Evolutionary conservation across 2,113 vertebrate genomes (phyloP).

Genomic region (Paedocypris sp.): DNA sequence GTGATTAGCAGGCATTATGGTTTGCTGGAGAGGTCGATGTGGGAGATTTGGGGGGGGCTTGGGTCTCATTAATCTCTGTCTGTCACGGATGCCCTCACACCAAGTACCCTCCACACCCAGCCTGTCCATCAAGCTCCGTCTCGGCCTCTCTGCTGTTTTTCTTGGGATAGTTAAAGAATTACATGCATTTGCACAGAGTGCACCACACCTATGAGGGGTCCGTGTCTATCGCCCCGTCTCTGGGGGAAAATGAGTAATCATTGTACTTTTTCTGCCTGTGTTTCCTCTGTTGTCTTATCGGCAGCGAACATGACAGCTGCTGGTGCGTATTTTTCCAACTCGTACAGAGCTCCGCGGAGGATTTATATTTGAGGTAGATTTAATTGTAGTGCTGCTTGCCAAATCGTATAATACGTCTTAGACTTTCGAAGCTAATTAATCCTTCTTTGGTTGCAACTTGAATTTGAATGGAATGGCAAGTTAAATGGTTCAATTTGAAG

Average conservation of each 20-base stretch:
- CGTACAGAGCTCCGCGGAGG: not conserved
- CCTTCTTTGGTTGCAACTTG: not conserved
- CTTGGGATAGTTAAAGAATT: constrained; percentile 15
- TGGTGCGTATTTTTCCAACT: constrained; percentile 7
- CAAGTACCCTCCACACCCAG: constrained; percentile 17
- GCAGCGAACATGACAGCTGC: not conserved
- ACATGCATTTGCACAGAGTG: not conserved
- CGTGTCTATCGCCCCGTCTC: not conserved
- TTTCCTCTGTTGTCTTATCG: constrained; percentile 19
- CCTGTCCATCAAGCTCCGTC: constrained; percentile 17
- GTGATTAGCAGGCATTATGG: constrained; percentile 45
- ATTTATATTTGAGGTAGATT: not conserved
- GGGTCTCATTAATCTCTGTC: constrained; percentile 46
- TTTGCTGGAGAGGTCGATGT: constrained; percentile 29
- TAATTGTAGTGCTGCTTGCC: not conserved
- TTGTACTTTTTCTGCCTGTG: not conserved
- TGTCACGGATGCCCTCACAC: constrained; percentile 24
- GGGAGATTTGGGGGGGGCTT: constrained; percentile 26
- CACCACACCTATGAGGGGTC: not conserved
- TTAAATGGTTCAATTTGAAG: not conserved
- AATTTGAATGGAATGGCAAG: not conserved
- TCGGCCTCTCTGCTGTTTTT: constrained; percentile 27
- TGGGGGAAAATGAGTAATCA: not conserved
- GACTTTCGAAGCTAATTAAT: not conserved
- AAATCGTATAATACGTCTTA: not conserved